These are phyloP conservation scores for Oryzias dopingdopingensis DNA, from an alignment of 2,797 vertebrate genomes.

Conservation along the genomic window DNA sequence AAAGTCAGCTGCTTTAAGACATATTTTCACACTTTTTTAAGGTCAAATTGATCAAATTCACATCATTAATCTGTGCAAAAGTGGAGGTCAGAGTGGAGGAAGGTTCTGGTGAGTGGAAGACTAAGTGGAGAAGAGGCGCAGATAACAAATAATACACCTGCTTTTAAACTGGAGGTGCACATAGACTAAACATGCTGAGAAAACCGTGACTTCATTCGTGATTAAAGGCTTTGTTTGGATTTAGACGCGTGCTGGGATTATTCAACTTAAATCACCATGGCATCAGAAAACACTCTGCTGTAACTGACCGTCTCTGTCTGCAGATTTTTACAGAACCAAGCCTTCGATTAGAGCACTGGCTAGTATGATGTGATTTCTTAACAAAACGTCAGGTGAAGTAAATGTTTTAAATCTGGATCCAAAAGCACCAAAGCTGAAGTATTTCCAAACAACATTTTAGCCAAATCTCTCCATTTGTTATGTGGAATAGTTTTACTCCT, in stretches of 20 bases:
- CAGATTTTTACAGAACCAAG: background rate
- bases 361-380: too few species aligned
- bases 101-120: slow-evolving; percentile 31
- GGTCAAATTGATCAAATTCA: slow-evolving; percentile 31
- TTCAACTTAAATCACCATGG: slow-evolving; percentile 2
- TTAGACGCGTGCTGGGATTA: slow-evolving; percentile 32
- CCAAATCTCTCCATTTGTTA: too few species aligned
- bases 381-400: too few species aligned
- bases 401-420: too few species aligned
- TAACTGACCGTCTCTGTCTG: background rate
- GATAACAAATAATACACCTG: slow-evolving; percentile 13
- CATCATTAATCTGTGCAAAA: slow-evolving; percentile 30
- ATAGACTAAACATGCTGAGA: slow-evolving; percentile 72
- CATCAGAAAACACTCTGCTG: background rate
- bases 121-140: slow-evolving; percentile 31
- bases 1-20: slow-evolving; percentile 24
- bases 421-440: too few species aligned
- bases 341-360: background rate
- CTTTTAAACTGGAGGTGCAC: slow-evolving; percentile 52
- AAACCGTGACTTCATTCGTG: slow-evolving; percentile 47
- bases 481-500: too few species aligned
- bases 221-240: slow-evolving; percentile 26
- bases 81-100: slow-evolving; percentile 22
- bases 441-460: too few species aligned
- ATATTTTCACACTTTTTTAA: slow-evolving; percentile 23